phyloP scores from a whole-genome alignment of 2,113 vertebrate genomes.

The Psettodes erumei region DNA sequence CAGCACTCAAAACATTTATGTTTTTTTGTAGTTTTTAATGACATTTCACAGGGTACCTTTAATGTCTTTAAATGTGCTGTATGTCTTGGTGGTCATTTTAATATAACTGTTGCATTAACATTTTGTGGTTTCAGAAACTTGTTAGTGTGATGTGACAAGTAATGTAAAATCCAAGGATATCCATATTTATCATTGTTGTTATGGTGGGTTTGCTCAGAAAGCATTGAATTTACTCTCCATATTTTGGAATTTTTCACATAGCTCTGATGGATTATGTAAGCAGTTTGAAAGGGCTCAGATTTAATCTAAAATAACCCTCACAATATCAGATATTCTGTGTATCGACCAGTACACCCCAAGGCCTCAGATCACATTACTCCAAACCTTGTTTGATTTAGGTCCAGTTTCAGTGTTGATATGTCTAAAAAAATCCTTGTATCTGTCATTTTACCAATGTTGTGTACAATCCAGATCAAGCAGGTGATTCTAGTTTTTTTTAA shows the following conservation, averaged over 20 bases:
- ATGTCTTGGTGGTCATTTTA: too few species aligned
- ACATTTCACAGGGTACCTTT: too few species aligned
- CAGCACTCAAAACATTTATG: neutral
- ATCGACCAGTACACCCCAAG: neutral
- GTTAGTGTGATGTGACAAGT: too few species aligned
- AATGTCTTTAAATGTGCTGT: too few species aligned
- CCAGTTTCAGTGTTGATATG: neutral
- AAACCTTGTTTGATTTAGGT: constrained; percentile 11
- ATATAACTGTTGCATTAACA: neutral
- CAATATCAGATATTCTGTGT: neutral
- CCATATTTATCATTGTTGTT: too few species aligned
- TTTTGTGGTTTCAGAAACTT: too few species aligned
- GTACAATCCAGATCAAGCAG: neutral
- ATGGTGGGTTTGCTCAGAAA: neutral
- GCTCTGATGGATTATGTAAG: neutral
- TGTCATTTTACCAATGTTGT: neutral
- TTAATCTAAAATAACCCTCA: neutral
- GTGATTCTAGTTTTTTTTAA: neutral
- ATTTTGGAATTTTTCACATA: neutral
- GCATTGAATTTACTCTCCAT: neutral
- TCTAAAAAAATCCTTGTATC: neutral
- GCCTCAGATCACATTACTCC: neutral
- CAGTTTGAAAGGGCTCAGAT: constrained; percentile 5
- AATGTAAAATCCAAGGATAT: too few species aligned
- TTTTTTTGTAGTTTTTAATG: neutral